Conservation (phyloP, 1,140 invertebrate species). For the Conus ventricosus region DNA sequence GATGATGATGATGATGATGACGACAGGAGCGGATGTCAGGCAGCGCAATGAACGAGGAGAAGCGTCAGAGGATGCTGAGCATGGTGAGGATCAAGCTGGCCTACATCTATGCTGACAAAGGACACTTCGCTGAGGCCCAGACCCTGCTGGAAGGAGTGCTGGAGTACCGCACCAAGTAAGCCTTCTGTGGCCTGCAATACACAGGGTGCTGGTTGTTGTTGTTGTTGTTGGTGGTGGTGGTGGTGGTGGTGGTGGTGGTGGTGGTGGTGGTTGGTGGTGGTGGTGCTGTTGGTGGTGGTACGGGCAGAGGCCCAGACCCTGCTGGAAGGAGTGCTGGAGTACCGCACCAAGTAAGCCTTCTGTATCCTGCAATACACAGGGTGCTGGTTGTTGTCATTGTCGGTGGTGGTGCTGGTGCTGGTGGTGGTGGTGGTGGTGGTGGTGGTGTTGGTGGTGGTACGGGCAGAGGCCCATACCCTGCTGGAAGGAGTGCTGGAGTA, state of each 20-base stretch:
- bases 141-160: constrained; percentile 30
- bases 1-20: constrained; percentile 24
- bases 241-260: too few relatives aligned
- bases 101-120: constrained; percentile 41
- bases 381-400: neutral
- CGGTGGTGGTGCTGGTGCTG: too few relatives aligned
- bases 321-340: constrained; percentile 32
- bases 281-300: too few relatives aligned
- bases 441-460: neutral
- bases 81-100: constrained; percentile 39
- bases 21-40: constrained; percentile 23
- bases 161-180: constrained; percentile 28
- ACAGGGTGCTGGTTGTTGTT: too few relatives aligned
- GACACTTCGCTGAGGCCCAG: constrained; percentile 24
- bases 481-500: constrained; percentile 31
- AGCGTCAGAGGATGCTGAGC: constrained; percentile 12
- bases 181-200: neutral
- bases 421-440: too few relatives aligned
- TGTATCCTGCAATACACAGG: neutral
- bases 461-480: neutral
- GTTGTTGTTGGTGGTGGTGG: too few relatives aligned
- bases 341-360: constrained; percentile 17
- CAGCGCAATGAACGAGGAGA: constrained; percentile 10
- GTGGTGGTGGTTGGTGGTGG: too few relatives aligned
- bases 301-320: constrained; percentile 3